Evolutionary conservation across 1,140 invertebrate species (phyloP).

Genomic region (Drosophila chauvacae): DNA sequence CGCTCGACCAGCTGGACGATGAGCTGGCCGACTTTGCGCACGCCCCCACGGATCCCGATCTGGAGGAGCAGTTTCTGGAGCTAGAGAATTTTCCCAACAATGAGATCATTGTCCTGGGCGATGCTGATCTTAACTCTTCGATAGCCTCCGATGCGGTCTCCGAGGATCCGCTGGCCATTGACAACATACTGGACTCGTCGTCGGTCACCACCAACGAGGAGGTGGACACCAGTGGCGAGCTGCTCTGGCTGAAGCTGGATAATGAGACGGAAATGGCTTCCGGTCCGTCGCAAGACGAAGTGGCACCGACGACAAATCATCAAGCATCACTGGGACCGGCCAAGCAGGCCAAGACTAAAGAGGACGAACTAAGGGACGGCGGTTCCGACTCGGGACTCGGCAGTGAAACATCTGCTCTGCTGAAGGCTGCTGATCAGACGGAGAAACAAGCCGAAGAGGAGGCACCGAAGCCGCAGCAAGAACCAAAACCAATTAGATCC

Average conservation of each 20-base stretch:
- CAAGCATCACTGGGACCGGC: slow-evolving; percentile 1
- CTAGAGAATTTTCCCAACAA: slow-evolving; percentile 64
- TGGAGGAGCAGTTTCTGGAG: slow-evolving; percentile 63
- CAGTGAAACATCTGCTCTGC: slow-evolving; percentile 85
- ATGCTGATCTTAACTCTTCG: slow-evolving; percentile 70
- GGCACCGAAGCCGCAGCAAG: slow-evolving; percentile 7
- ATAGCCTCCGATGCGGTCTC: slow-evolving; percentile 68
- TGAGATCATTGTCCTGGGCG: slow-evolving; percentile 75
- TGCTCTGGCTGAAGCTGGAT: slow-evolving; percentile 62
- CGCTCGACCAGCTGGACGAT: slow-evolving; percentile 12
- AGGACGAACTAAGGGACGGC: slow-evolving; percentile 88
- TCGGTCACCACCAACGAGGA: slow-evolving; percentile 60
- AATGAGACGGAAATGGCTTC: slow-evolving; percentile 15
- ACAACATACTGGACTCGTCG: slow-evolving; percentile 50
- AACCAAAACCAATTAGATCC: slow-evolving; percentile 57
- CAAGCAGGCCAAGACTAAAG: slow-evolving; percentile 74
- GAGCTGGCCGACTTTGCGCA: slow-evolving; percentile 41
- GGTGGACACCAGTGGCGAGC: slow-evolving; percentile 58
- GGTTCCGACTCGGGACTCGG: slow-evolving; percentile 93
- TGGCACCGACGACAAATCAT: background rate
- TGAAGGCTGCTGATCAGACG: slow-evolving; percentile 20
- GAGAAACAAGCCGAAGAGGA: slow-evolving; percentile 10
- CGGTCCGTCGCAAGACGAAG: background rate
- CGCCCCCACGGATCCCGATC: slow-evolving; percentile 42
- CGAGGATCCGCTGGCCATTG: slow-evolving; percentile 79